A percentile compares a stretch with the other conserved stretches of the same genome.
These are phyloP conservation scores for Monochamus alternatus DNA, from an alignment of 2,888 invertebrate genomes.

Conservation along the genomic window DNA sequence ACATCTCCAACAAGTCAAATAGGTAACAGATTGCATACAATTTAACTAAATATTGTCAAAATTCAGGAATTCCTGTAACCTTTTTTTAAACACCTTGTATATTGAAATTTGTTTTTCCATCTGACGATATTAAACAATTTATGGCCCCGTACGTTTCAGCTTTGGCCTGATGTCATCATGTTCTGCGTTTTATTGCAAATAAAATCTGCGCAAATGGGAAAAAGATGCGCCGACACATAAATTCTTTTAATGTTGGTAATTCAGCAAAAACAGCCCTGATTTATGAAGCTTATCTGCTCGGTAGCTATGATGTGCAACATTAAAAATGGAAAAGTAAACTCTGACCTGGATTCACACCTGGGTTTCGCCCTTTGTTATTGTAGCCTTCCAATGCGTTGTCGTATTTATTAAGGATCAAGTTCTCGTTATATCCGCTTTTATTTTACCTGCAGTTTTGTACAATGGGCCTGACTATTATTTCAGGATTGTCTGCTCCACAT, in stretches of 20 bases:
- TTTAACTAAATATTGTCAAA: too few species aligned
- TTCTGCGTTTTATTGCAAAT: neutral
- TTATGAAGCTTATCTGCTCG: neutral
- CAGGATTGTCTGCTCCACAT: neutral
- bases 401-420: slow-evolving; percentile 55
- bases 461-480: neutral
- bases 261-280: neutral
- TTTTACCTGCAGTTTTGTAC: slow-evolving; percentile 47
- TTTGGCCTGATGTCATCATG: neutral
- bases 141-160: too few species aligned
- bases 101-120: too few species aligned
- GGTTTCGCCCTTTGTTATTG: slow-evolving; percentile 49
- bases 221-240: neutral
- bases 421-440: slow-evolving; percentile 55
- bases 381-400: slow-evolving; percentile 43
- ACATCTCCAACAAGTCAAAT: too few species aligned
- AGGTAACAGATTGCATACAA: too few species aligned
- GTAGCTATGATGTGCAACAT: neutral
- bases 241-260: neutral
- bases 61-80: too few species aligned
- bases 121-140: too few species aligned
- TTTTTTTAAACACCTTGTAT: too few species aligned
- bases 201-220: neutral
- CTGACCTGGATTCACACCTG: slow-evolving; percentile 59
- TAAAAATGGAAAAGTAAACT: slow-evolving; percentile 34